phyloP scores from a whole-genome alignment of 2,113 vertebrate species.

The Glaucomys volans region DNA sequence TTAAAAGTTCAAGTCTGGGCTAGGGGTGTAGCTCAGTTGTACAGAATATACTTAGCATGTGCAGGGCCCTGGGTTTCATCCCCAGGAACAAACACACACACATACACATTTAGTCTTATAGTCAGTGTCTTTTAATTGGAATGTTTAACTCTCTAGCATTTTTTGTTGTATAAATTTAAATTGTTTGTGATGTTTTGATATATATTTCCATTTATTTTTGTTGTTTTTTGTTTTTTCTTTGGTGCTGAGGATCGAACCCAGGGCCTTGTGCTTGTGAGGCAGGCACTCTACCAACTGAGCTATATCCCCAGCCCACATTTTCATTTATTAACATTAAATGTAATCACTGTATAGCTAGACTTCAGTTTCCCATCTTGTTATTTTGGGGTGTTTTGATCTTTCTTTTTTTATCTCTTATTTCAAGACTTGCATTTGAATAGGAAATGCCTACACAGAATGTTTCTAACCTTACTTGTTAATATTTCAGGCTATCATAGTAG shows the following conservation, averaged over 20 bases:
- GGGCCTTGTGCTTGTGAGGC: too few species aligned
- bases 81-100: too few species aligned
- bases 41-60: neutral
- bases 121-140: neutral
- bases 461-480: neutral
- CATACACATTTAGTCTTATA: neutral
- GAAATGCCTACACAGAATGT: neutral
- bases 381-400: neutral
- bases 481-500: neutral
- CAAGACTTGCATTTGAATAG: constrained; percentile 5
- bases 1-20: neutral
- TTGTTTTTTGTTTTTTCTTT: too few species aligned
- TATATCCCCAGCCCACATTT: too few species aligned
- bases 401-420: neutral
- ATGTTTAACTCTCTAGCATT: constrained; percentile 2
- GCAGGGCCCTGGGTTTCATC: neutral
- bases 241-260: too few species aligned
- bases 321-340: constrained; percentile 14
- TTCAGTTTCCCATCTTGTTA: neutral
- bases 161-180: neutral
- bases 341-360: constrained; percentile 12
- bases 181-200: neutral
- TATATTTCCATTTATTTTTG: neutral
- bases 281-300: too few species aligned
- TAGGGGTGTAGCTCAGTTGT: neutral